Conservation (phyloP, 2,797 vertebrate species). For the Enteromius viviparus region DNA sequence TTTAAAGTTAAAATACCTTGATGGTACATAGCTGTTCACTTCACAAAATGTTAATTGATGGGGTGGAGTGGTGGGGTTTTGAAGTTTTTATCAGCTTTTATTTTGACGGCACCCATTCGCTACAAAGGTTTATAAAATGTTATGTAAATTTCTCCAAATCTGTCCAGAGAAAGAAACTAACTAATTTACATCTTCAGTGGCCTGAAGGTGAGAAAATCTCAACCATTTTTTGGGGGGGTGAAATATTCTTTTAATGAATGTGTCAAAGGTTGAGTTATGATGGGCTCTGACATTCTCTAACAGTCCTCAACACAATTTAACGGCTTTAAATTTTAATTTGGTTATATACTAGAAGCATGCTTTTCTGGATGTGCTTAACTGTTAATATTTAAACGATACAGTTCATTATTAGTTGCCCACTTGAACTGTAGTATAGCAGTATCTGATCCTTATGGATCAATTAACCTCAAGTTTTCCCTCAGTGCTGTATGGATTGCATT, state of each 20-base stretch:
- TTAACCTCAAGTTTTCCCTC: conserved; percentile 51
- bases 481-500: conserved; percentile 52
- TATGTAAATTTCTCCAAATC: not conserved
- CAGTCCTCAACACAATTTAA: not conserved
- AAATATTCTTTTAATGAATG: not conserved
- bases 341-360: not conserved
- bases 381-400: conserved; percentile 11
- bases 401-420: conserved; percentile 10
- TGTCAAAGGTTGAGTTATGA: not conserved
- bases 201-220: not conserved
- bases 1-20: too few species aligned
- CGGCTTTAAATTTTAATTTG: not conserved
- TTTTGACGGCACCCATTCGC: too few species aligned
- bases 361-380: not conserved
- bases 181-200: not conserved
- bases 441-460: conserved; percentile 19
- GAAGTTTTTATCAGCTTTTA: too few species aligned
- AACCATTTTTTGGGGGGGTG: not conserved
- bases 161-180: not conserved
- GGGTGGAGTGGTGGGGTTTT: too few species aligned
- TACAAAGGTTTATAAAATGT: not conserved
- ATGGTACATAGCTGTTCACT: too few species aligned
- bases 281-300: not conserved
- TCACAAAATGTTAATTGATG: too few species aligned
- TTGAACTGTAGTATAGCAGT: conserved; percentile 28